Base-by-base conservation (phyloP, 2,888 invertebrate genomes). In the Nomada flava region DNA sequence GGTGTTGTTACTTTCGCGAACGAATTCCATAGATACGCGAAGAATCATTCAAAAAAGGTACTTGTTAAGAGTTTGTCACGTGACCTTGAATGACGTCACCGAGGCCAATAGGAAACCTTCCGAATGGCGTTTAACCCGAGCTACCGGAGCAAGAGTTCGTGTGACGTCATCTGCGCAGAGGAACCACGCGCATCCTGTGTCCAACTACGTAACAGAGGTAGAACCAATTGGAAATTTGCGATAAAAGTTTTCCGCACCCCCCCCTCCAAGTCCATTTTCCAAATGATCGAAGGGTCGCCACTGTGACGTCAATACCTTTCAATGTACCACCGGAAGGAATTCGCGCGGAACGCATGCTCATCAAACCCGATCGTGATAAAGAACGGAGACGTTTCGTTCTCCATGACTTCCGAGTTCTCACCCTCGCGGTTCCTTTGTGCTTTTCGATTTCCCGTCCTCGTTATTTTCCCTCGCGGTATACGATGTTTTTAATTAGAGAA, bases 21-120 rank as follows among this genome's bases (percentile, higher is more conserved):
- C 15, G 18, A 62, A 57, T 70, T 74, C 67, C 52, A 26, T 55
- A 70, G 62, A 77, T 64, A 57, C 29, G n/a, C 55, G 50, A 70
- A 42, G 68, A 70, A 71, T 82, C 70, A 64, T 59, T 64, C 53
- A 71, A 76, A 70, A 72, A 82, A 76, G 62, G 52, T 68, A 68
- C 44, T 71, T 71, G 64, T 76, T 23, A 44, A 62, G 80, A 82
- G 76, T 78, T 85, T 73, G 80, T 82, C 79, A 85, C 81, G 81
- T 88, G 86, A 86, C 88, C 88, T 88, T 88, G 86, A 68, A 62
- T 88, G 88, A 88, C 88, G 85, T 88, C 88, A 88, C 81, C 74
- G 85, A 88, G 87, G 86, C 77, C 88, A 86, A 82, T 87, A 84
- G 84, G 81, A 86, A 87, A 84, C 77, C 80, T 87, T 83, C 85